Evolutionary conservation across 2,113 vertebrate species (phyloP).

Genomic region (Forbesichthys agassizii): DNA sequence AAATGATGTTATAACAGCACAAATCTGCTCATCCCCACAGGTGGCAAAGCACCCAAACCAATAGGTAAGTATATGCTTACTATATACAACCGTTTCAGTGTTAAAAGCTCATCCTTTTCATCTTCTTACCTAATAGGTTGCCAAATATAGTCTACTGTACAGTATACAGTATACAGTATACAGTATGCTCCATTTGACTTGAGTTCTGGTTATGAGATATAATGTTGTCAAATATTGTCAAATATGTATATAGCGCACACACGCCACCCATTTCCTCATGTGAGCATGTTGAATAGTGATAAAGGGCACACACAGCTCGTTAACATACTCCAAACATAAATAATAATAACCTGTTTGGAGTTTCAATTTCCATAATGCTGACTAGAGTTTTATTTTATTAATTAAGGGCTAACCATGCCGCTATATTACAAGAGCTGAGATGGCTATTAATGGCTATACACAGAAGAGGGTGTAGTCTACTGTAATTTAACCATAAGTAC

Average conservation of each 20-base stretch:
- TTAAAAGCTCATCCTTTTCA: background rate
- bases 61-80: constrained; percentile 41
- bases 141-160: background rate
- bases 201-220: background rate
- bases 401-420: background rate
- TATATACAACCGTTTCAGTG: background rate
- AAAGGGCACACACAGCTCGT: background rate
- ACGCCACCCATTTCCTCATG: background rate
- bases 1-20: background rate
- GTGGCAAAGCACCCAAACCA: constrained; percentile 67
- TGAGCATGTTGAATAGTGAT: background rate
- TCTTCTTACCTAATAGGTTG: background rate
- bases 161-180: background rate
- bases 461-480: background rate
- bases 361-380: background rate
- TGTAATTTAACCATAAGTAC: background rate
- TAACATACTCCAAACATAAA: background rate
- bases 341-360: constrained; percentile 1
- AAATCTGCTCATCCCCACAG: constrained; percentile 31
- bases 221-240: too few relatives aligned
- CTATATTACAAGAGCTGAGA: background rate
- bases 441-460: background rate
- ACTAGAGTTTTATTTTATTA: background rate
- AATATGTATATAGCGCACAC: background rate
- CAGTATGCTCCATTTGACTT: background rate